Evolutionary conservation across 2,888 invertebrate species (phyloP).

Genomic region (Carterocephalus palaemon): DNA sequence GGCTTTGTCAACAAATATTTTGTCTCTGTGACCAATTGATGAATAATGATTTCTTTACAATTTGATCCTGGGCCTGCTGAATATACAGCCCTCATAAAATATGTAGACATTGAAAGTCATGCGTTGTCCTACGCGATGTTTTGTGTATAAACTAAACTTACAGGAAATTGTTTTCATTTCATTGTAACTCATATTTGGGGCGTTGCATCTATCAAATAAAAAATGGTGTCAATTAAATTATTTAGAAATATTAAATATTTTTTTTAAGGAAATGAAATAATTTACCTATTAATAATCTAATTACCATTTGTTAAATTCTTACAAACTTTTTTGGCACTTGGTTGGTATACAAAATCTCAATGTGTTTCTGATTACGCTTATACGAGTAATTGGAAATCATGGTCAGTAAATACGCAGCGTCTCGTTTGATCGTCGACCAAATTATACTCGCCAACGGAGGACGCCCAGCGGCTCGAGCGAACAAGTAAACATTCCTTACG

Average conservation of each 20-base stretch:
- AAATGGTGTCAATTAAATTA: conserved; percentile 16
- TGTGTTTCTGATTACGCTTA: conserved; percentile 35
- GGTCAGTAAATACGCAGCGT: conserved; percentile 41
- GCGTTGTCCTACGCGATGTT: conserved; percentile 66
- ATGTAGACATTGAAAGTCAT: conserved; percentile 62
- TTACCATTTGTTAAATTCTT: too few species aligned
- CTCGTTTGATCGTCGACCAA: conserved; percentile 7
- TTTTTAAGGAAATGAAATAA: too few species aligned
- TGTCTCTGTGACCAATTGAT: conserved; percentile 76
- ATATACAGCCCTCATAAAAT: conserved; percentile 72
- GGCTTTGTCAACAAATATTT: conserved; percentile 72
- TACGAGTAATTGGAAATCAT: conserved; percentile 42
- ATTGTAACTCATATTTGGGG: conserved; percentile 46
- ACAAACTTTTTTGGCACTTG: too few species aligned
- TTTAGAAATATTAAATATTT: conserved; percentile 12
- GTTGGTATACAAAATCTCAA: too few species aligned
- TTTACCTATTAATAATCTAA: too few species aligned
- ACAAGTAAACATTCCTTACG: conserved; percentile 1
- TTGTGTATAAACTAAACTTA: conserved; percentile 60
- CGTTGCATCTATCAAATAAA: conserved; percentile 36
- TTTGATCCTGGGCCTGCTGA: conserved; percentile 66
- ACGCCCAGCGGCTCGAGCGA: conserved; percentile 1
- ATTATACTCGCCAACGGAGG: conserved; percentile 9
- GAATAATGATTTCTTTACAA: conserved; percentile 76
- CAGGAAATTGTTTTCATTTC: conserved; percentile 58